Evolutionary conservation across 2,888 invertebrate species (phyloP).

Genomic region (Gerosis bhagava): DNA sequence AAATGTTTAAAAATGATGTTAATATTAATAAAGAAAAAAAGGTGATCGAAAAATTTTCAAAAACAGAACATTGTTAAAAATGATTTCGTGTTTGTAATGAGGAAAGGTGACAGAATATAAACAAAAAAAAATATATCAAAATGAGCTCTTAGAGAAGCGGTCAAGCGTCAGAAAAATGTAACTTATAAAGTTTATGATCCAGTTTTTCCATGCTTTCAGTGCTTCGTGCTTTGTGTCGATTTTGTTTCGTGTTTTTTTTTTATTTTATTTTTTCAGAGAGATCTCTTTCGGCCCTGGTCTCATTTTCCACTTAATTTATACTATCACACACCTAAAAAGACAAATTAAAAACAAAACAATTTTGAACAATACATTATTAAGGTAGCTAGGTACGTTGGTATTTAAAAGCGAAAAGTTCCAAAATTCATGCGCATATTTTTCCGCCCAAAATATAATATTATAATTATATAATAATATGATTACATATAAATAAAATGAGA

Average conservation of each 20-base stretch:
- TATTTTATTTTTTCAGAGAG: no score
- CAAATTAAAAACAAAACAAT: conserved; percentile 36
- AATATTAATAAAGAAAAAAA: background rate
- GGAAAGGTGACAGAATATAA: no score
- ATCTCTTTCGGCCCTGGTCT: conserved; percentile 81
- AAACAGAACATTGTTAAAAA: no score
- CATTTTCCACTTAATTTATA: conserved; percentile 62
- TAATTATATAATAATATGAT: no score
- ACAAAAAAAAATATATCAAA: conserved; percentile 24
- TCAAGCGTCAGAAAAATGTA: conserved; percentile 34
- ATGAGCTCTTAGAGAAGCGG: conserved; percentile 25
- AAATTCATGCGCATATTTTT: conserved; percentile 11
- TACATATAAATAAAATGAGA: conserved; percentile 39
- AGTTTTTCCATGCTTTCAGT: conserved; percentile 59
- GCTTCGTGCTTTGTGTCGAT: conserved; percentile 46
- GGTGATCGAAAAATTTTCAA: no score
- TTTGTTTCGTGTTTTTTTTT: conserved; percentile 48
- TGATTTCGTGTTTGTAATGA: no score
- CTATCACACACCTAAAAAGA: conserved; percentile 65
- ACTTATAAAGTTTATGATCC: conserved; percentile 27
- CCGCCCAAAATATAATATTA: conserved; percentile 14
- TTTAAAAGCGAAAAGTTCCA: no score
- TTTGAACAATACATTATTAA: conserved; percentile 45
- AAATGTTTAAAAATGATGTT: no score
- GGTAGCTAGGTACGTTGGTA: no score